These are phyloP conservation scores for Pygoscelis antarcticus DNA, from an alignment of 2,113 vertebrate genomes.

Conservation along the genomic window DNA sequence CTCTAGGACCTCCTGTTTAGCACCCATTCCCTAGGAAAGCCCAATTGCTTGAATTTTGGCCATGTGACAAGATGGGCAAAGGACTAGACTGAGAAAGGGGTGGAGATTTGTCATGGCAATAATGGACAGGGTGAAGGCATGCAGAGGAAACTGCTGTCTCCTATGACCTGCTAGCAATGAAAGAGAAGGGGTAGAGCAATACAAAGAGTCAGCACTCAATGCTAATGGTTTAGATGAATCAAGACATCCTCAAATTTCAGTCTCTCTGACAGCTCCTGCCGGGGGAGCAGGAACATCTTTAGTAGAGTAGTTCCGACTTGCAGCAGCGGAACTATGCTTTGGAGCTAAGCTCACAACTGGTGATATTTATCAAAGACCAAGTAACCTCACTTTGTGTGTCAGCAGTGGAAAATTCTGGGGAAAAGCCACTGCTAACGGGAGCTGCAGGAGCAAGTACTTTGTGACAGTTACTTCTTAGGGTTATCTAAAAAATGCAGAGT, in stretches of 20 bases:
- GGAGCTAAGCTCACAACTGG: not conserved
- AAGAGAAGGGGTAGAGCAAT: not conserved
- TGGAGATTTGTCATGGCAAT: not conserved
- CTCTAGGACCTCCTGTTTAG: not conserved
- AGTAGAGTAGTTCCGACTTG: not conserved
- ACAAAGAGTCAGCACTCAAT: not conserved
- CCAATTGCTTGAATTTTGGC: not conserved
- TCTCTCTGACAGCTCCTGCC: not conserved
- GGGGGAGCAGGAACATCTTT: not conserved
- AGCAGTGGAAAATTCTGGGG: not conserved
- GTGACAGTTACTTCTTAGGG: not conserved
- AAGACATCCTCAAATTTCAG: not conserved
- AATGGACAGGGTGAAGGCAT: not conserved
- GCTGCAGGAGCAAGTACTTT: not conserved
- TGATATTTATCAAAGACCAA: not conserved
- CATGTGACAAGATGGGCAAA: not conserved
- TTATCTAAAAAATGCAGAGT: not conserved
- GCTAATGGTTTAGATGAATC: not conserved
- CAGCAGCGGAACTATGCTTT: not conserved
- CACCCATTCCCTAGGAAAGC: not conserved
- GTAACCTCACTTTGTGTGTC: not conserved
- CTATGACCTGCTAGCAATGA: not conserved
- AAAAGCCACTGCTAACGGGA: not conserved
- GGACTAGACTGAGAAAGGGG: not conserved
- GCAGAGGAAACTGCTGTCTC: not conserved